Percentiles rank a stretch among this genome's conserved stretches.
Conservation (phyloP, 2,888 invertebrate genomes). For the Lithophane socia region DNA sequence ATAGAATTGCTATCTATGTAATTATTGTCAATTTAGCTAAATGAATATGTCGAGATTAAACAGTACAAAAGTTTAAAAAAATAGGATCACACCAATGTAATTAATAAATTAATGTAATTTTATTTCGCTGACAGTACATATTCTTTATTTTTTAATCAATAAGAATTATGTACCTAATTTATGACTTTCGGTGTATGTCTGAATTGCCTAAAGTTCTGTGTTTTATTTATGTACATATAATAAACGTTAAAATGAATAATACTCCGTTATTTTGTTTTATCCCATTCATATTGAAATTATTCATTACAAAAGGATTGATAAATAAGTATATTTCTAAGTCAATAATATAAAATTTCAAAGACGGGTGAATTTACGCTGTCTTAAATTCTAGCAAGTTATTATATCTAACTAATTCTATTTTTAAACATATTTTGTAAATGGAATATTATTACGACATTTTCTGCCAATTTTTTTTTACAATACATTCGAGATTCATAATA, state of each 20-base stretch:
- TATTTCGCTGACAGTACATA: conserved; percentile 44
- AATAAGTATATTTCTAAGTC: conserved; percentile 91
- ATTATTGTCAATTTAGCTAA: conserved; percentile 50
- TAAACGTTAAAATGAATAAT: conserved; percentile 81
- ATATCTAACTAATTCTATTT: conserved; percentile 79
- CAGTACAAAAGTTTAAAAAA: conserved; percentile 57
- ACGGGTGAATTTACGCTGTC: conserved; percentile 90
- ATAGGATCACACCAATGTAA: conserved; percentile 25
- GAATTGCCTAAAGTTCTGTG: conserved; percentile 68
- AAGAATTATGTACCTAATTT: conserved; percentile 39
- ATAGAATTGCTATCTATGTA: conserved; percentile 20
- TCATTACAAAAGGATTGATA: conserved; percentile 88
- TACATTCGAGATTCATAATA: conserved; percentile 47
- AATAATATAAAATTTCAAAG: conserved; percentile 90
- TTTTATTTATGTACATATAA: conserved; percentile 72
- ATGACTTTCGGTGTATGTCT: conserved; percentile 50
- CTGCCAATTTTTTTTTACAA: conserved; percentile 62
- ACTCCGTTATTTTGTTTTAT: conserved; percentile 77
- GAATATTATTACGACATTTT: conserved; percentile 83
- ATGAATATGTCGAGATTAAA: conserved; percentile 49
- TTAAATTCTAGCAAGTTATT: conserved; percentile 83
- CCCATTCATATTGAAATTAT: conserved; percentile 88
- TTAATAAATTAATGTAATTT: conserved; percentile 36
- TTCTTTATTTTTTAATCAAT: conserved; percentile 35
- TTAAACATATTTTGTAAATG: conserved; percentile 89